A percentile compares a stretch with the other conserved stretches of the same genome.
phyloP scores from a whole-genome alignment of 2,797 vertebrate species.

The Carcharodon carcharias region DNA sequence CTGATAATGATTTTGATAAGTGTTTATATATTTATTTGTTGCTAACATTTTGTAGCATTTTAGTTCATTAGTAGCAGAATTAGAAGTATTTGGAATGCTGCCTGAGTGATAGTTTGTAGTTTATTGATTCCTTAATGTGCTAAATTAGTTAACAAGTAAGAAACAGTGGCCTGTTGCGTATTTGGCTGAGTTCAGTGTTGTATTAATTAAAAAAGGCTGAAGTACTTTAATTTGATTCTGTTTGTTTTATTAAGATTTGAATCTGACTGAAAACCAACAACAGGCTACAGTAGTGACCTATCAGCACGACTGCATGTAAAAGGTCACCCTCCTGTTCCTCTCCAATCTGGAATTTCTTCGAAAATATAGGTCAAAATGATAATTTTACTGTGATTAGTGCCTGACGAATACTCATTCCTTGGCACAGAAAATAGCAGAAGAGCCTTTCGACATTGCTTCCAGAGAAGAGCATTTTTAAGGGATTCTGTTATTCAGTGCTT shows the following conservation, averaged over 20 bases:
- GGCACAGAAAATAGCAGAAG: background rate
- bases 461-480: background rate
- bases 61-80: conserved; percentile 11
- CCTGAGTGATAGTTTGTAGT: background rate
- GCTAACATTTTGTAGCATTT: background rate
- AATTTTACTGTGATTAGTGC: background rate
- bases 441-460: background rate
- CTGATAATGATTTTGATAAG: conserved; percentile 25
- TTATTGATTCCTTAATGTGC: conserved; percentile 13
- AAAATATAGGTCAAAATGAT: background rate
- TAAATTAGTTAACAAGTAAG: conserved; percentile 18
- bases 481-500: background rate
- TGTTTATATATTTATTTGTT: background rate
- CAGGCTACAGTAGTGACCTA: background rate
- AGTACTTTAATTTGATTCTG: background rate
- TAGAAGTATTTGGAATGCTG: background rate
- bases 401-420: background rate
- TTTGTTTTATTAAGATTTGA: background rate
- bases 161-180: background rate
- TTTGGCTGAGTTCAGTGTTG: conserved; percentile 5
- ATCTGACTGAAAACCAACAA: background rate
- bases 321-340: background rate
- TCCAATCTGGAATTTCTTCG: background rate
- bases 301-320: background rate
- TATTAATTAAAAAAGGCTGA: conserved; percentile 23